These are phyloP conservation scores for Lumbricus terrestris DNA, from an alignment of 2,888 invertebrate genomes.

Conservation along the genomic window DNA sequence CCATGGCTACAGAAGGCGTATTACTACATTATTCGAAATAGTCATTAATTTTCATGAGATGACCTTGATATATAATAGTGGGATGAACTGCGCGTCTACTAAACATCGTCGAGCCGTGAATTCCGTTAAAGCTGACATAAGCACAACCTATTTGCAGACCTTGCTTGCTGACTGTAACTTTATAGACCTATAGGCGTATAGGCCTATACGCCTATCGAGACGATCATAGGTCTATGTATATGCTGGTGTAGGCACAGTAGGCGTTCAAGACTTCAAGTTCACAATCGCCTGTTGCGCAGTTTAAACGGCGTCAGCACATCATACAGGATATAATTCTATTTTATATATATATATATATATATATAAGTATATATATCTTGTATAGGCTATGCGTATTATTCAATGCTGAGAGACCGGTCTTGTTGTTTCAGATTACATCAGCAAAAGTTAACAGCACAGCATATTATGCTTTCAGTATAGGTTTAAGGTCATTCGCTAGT, in stretches of 20 bases:
- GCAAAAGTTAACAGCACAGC: neutral
- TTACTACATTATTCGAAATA: no score
- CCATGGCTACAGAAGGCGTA: no score
- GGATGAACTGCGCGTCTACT: neutral
- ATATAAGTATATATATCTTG: no score
- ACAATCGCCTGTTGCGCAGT: neutral
- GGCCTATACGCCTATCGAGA: no score
- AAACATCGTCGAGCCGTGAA: neutral
- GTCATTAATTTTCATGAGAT: no score
- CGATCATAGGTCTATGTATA: no score
- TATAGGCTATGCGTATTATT: no score
- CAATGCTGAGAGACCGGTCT: neutral
- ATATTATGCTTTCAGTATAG: neutral
- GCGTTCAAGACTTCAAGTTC: no score
- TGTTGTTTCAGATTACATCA: neutral
- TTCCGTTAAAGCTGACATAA: neutral
- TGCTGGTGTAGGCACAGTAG: neutral
- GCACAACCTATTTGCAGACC: neutral
- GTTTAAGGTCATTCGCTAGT: neutral
- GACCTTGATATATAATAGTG: no score
- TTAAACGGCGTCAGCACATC: neutral
- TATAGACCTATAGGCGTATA: neutral
- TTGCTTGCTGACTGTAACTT: neutral
- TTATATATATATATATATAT: no score
- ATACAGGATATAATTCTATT: no score